Evolutionary conservation across 1,140 invertebrate genomes (phyloP), one percentile per base, ranked within the genome.

Genomic region (Phthorimaea operculella): DNA sequence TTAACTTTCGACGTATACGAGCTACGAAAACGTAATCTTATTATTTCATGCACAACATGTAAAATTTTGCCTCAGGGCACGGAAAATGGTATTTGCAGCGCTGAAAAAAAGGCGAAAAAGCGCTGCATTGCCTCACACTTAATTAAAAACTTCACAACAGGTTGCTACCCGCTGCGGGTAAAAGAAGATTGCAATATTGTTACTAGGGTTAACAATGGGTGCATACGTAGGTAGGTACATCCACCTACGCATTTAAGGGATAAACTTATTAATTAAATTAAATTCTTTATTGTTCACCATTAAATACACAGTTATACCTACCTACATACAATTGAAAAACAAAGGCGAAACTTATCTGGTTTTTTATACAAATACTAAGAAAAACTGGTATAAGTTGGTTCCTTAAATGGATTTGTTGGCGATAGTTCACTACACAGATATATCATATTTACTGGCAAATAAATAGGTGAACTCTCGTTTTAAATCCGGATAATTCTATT

Each of bases 71-170:
- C 15, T 47, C 44, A 15, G 44, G 44, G 44, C 44, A 16, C 4
- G 4, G 2, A 47, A 47, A 47, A 11, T 47, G 16, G 44, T 47
- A 47, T 14, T 15, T 47, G 8, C 44, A 47, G 16, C 44, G 44
- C 16, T 47, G 2, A 15, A 15, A 47, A 47, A 47, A 47, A 15
- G 21, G 21, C 6, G 3, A 8, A 47, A 47, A 17, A 47, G 15
- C 44, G n/a, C 10, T 39, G 10, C 44, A 47, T 14, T 16, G 15
- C 44, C 12, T 14, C 44, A 47, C 44, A 47, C 44, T 47, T 47
- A 47, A 47, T 47, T 47, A 47, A 47, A 47, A 47, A 47, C 44
- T 47, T 47, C 44, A 47, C 44, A 47, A 47, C 44, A 47, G 44
- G 44, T 47, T 47, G 44, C 44, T 47, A 14, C 44, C 44, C 44